Evolutionary conservation across 2,888 invertebrate species (phyloP), one percentile per base, ranked within the genome.

Genomic region (Eledone cirrhosa): DNA sequence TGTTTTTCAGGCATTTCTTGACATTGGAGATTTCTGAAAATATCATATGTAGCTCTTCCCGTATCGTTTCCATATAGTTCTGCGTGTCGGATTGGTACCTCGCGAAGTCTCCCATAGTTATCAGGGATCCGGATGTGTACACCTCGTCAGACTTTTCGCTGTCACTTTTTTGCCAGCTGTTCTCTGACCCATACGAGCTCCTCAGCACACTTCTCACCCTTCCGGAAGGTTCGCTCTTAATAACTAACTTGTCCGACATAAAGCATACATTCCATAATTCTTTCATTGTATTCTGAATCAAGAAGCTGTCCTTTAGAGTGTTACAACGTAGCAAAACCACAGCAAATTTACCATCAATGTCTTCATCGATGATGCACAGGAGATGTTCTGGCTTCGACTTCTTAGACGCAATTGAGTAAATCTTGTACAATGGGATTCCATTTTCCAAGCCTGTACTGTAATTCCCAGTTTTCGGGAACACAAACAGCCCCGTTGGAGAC

Each of bases 341-440:
- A 4, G 72, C 41, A 14, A 72, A 72, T 72, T 72, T 72, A 41
- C 19, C n/a, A 1, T 29, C 33, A 8, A 8, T 11, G 2, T 41
- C 33, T 33, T 72, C 72, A 22, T 72, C 72, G 2, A 72, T 72
- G n/a, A 72, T 24, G 41, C 72, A 72, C 72, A 72, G n/a, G 0
- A 72, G 72, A 19, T 72, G 31, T n/a, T 24, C n/a, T 3, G 72
- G 72, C 31, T n/a, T 72, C 7, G 31, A 41, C 11, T 41, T 31
- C n/a, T 72, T 72, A 13, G 72, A 72, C n/a, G 72, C 72, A 14
- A 72, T 72, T 41, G 72, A 41, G 22, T 72, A 72, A 22, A 72
- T 72, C 19, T 29, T 33, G 31, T 72, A n/a, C 33, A 72, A 33
- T 3, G 31, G n/a, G 5, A 72, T 31, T 33, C 72, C 72, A n/a